phyloP scores from a whole-genome alignment of 2,797 vertebrate species.

The Glossophaga mutica region DNA sequence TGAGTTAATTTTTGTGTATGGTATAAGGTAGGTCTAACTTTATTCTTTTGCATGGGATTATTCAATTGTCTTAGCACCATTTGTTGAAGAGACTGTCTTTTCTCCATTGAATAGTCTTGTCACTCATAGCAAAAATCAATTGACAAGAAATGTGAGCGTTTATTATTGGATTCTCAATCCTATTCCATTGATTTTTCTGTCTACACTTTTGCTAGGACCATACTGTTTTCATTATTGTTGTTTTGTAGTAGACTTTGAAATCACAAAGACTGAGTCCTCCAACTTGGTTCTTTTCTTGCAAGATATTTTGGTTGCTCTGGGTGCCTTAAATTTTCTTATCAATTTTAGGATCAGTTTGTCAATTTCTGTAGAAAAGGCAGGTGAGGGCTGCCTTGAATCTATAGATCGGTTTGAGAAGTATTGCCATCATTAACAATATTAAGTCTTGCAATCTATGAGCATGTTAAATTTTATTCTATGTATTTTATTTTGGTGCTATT shows the following conservation, averaged over 20 bases:
- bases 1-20: not conserved
- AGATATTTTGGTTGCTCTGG: not conserved
- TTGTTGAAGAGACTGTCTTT: not conserved
- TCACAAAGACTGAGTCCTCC: not conserved
- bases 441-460: not conserved
- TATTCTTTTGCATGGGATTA: not conserved
- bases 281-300: not conserved
- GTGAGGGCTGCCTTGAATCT: not conserved
- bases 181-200: not conserved
- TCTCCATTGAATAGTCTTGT: not conserved
- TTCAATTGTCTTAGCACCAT: not conserved
- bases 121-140: not conserved
- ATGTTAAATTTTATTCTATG: not conserved
- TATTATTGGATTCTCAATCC: not conserved
- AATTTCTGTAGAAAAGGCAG: not conserved
- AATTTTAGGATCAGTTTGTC: conserved; percentile 7
- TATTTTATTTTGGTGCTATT: not conserved
- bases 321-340: not conserved
- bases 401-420: not conserved
- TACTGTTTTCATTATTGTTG: not conserved
- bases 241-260: not conserved
- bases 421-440: not conserved
- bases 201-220: not conserved
- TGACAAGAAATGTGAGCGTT: not conserved
- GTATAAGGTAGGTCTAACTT: not conserved